Conservation (phyloP, 2,888 invertebrate genomes). For the Ichneumoninae sp. region DNA sequence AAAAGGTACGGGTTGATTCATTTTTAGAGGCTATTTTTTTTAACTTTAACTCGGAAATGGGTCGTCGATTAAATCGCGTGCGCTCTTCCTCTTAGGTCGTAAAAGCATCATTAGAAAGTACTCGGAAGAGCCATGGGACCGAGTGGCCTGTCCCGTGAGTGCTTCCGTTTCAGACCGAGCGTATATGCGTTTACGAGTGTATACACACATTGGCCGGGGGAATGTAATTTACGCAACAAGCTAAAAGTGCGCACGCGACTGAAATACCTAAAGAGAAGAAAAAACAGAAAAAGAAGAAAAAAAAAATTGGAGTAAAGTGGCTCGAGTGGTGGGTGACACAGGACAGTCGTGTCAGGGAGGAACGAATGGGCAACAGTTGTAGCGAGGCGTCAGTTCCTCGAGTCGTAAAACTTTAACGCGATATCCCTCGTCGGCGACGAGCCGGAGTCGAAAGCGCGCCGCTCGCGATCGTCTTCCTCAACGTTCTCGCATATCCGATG, state of each 20-base stretch:
- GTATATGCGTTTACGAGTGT: conserved; percentile 71
- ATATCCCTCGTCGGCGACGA: conserved; percentile 62
- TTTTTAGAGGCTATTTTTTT: not conserved
- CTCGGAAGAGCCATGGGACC: not conserved
- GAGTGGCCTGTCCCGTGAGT: not conserved
- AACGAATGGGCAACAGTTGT: conserved; percentile 77
- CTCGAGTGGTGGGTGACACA: not conserved
- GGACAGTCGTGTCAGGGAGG: conserved; percentile 34
- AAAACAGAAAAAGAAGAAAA: not conserved
- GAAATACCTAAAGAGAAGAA: conserved; percentile 58
- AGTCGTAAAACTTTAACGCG: conserved; percentile 79
- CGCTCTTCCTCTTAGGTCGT: not conserved
- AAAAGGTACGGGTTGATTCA: too few species aligned
- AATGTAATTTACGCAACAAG: conserved; percentile 71
- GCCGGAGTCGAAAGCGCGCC: not conserved
- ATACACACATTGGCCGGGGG: conserved; percentile 21
- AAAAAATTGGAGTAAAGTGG: conserved; percentile 5
- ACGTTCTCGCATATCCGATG: not conserved
- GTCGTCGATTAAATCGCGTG: not conserved
- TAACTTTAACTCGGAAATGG: not conserved
- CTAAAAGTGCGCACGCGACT: conserved; percentile 67
- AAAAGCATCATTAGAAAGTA: not conserved
- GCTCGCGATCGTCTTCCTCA: conserved; percentile 6
- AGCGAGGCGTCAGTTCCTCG: conserved; percentile 73
- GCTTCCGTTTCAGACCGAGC: not conserved